Percentiles rank a stretch among this genome's conserved stretches.
These are phyloP conservation scores for Invenusta paracnida DNA, from an alignment of 2,888 invertebrate genomes.

Conservation along the genomic window DNA sequence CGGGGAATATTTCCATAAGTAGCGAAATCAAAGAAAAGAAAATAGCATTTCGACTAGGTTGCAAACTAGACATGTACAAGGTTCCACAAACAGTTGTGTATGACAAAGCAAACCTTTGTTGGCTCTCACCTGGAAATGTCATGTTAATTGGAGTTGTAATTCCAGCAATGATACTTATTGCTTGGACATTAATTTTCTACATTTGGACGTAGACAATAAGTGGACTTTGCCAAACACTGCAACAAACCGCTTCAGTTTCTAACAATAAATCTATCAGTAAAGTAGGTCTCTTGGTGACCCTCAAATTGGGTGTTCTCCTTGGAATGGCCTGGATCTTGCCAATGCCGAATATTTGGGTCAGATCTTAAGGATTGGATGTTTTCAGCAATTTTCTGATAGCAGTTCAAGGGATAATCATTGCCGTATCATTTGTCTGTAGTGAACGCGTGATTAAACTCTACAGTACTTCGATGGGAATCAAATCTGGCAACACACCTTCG, in stretches of 20 bases:
- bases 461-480: no score
- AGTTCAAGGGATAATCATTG: background rate
- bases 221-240: background rate
- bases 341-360: background rate
- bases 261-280: background rate
- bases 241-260: background rate
- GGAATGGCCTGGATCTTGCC: conserved; percentile 13
- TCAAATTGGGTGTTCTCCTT: background rate
- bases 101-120: background rate
- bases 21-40: no score
- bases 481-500: no score
- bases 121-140: background rate
- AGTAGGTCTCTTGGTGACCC: background rate
- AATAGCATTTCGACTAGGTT: no score
- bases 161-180: background rate
- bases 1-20: no score
- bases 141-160: background rate
- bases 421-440: background rate
- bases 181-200: background rate
- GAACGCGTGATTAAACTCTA: no score
- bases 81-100: no score
- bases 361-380: background rate
- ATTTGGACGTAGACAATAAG: background rate
- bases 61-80: no score
- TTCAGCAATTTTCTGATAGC: background rate